Evolutionary conservation across 37 sponge, comb jelly and placozoan species (phyloP).

Genomic region (Bolinopsis microptera): DNA sequence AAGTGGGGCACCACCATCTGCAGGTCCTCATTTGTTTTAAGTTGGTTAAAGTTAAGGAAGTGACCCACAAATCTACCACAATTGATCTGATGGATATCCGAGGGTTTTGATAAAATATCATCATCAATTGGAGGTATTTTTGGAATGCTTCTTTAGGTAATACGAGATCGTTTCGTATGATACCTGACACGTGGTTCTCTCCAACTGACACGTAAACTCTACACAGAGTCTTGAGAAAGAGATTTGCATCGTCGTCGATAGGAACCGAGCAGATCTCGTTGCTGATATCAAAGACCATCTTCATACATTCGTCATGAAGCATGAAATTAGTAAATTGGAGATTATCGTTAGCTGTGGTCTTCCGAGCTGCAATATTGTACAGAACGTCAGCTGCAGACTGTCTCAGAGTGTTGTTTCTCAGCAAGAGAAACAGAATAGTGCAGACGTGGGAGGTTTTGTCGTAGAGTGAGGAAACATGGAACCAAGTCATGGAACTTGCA

Average conservation of each 20-base stretch:
- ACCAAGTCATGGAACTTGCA: constrained; percentile 63
- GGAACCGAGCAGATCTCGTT: constrained; percentile 21
- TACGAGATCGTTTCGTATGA: neutral
- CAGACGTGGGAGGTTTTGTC: constrained; percentile 49
- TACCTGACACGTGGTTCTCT: constrained; percentile 52
- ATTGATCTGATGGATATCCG: constrained; percentile 9
- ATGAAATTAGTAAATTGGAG: constrained; percentile 29
- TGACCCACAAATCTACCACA: constrained; percentile 56
- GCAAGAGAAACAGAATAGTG: constrained; percentile 39
- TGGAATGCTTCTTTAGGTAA: constrained; percentile 43
- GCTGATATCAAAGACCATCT: constrained; percentile 59
- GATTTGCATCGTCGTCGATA: neutral
- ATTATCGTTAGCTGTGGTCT: constrained; percentile 50
- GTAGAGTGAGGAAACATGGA: constrained; percentile 25
- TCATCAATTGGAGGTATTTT: constrained; percentile 58
- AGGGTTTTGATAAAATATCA: constrained; percentile 37
- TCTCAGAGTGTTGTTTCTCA: neutral
- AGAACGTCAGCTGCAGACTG: constrained; percentile 50
- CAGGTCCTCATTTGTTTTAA: constrained; percentile 22
- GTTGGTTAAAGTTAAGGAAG: constrained; percentile 32
- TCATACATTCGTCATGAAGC: constrained; percentile 38
- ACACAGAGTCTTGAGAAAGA: constrained; percentile 54
- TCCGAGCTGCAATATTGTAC: constrained; percentile 40
- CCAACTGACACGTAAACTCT: constrained; percentile 13
- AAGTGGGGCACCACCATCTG: constrained; percentile 56